Conservation (phyloP, 2,797 vertebrate species). For the Siniperca obscura region DNA sequence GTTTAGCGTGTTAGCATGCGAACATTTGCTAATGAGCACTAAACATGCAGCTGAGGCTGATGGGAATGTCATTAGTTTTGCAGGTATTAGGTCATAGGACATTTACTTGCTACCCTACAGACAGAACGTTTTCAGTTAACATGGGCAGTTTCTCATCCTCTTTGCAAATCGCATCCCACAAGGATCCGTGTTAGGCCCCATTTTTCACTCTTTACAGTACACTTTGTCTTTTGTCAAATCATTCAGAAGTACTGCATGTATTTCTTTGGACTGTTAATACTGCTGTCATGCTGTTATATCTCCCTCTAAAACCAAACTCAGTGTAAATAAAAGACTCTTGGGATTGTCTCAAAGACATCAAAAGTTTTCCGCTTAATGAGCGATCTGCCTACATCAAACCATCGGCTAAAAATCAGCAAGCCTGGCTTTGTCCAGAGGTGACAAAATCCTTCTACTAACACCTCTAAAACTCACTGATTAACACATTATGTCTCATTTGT, state of each 20-base stretch:
- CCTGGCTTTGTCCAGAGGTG: background rate
- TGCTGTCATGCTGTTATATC: background rate
- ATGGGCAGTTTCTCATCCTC: constrained; percentile 10
- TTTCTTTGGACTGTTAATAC: background rate
- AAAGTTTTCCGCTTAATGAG: too few relatives aligned
- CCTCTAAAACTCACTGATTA: background rate
- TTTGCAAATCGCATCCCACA: background rate
- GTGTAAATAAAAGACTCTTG: too few relatives aligned
- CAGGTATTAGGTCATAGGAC: background rate
- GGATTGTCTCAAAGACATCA: too few relatives aligned
- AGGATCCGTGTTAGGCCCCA: background rate
- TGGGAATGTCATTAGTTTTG: background rate
- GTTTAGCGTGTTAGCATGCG: background rate
- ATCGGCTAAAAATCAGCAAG: background rate
- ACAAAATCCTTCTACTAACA: background rate
- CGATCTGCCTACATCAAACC: too few relatives aligned
- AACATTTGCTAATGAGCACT: background rate
- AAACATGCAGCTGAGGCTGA: background rate
- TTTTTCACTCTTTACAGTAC: background rate
- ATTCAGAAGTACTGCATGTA: background rate
- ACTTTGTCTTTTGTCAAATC: background rate
- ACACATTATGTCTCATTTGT: background rate
- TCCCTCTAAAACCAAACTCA: background rate
- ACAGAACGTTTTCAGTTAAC: background rate
- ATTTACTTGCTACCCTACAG: background rate